Evolutionary conservation across 2,113 vertebrate genomes (phyloP), one percentile per base, ranked within the genome.

Genomic region (Tachycineta bicolor): DNA sequence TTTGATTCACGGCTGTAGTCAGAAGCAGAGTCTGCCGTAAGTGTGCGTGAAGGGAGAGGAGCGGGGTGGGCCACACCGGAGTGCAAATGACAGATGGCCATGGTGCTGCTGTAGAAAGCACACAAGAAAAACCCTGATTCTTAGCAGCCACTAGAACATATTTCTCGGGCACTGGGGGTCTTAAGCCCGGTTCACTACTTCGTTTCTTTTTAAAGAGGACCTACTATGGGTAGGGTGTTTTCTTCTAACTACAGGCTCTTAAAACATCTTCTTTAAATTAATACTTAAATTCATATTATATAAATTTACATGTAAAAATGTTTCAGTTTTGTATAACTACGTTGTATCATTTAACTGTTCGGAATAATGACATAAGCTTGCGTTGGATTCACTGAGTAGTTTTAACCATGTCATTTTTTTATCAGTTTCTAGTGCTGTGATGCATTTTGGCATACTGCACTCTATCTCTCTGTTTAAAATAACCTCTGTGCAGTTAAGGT

Each of bases 71-170:
- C 23, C 34, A 2, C 24, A 2, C 7, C 6, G 2, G 20, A 11
- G 6, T 6, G 1, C 3, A 2, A 4, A 21, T 6, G 46, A 22
- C 23, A 2, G 17, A 25, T 50, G 55, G 18, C 20, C 2, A 0
- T 12, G 5, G 17, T 26, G 10, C 49, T 52, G 29, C 34, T 31
- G 19, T 15, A 5, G 17, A 4, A 5, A 14, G 14, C 14, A 11
- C 11, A 2, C 8, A 5, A 9, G 17, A 20, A 56, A n/a, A 20
- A 1, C 9, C 4, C 19, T 10, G 19, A 22, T 53, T 14, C 37
- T 50, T 31, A 22, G 37, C 26, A 65, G 14, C 17, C 31, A 1
- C 4, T 23, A 28, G 26, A 46, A 11, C 4, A 16, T 24, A 0
- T 7, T 28, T n/a, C 19, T 19, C 1, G 11, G 18, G 23, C 37